These are phyloP conservation scores for Bimastos eiseni DNA, from an alignment of 2,888 invertebrate genomes.

Conservation along the genomic window DNA sequence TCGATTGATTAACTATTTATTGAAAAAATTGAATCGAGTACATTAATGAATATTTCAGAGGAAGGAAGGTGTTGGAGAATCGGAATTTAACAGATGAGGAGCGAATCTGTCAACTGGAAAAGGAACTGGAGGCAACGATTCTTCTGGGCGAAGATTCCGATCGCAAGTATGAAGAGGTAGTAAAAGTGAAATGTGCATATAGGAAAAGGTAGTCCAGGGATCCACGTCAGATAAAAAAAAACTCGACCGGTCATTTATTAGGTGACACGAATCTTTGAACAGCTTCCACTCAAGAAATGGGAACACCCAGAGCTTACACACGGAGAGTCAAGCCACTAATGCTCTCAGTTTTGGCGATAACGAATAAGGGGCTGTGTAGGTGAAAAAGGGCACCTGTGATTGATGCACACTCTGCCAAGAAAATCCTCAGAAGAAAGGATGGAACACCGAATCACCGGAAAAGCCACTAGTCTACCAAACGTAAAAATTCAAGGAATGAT, in stretches of 20 bases:
- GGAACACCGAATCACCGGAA: no score
- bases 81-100: constrained; percentile 79
- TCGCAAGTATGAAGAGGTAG: constrained; percentile 99
- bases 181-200: background rate
- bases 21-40: background rate
- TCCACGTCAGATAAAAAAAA: no score
- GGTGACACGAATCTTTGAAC: no score
- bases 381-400: no score
- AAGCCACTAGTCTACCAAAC: no score
- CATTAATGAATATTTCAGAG: constrained; percentile 68
- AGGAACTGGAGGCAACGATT: constrained; percentile 54
- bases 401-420: no score
- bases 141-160: constrained; percentile 71
- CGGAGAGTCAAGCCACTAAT: no score
- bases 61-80: constrained; percentile 98
- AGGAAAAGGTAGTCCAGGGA: no score
- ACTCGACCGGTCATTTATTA: no score
- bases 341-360: background rate
- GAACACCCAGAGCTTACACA: background rate
- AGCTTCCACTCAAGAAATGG: background rate
- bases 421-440: no score
- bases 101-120: constrained; percentile 56
- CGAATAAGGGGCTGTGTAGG: no score
- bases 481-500: no score
- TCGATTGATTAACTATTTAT: background rate